Evolutionary conservation across 2,797 vertebrate species (phyloP).

Genomic region (Hypotaenidia okinawae): DNA sequence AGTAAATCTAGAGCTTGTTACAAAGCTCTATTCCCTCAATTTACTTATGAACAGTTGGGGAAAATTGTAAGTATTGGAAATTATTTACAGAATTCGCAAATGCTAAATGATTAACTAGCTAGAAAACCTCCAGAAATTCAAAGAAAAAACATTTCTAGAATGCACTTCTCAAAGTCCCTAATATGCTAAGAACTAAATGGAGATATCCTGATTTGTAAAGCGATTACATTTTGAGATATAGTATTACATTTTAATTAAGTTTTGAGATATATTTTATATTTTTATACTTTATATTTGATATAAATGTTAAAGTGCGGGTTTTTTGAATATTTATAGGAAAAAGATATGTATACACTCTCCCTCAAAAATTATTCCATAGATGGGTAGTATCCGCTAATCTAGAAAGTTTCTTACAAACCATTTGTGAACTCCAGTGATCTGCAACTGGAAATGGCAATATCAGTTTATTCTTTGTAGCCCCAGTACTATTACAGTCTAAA

Average conservation of each 20-base stretch:
- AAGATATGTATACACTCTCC: not conserved
- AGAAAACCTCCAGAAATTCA: not conserved
- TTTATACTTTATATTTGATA: no score
- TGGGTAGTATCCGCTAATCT: not conserved
- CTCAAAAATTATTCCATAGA: not conserved
- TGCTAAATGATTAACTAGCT: not conserved
- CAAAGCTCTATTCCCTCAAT: not conserved
- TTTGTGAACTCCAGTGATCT: not conserved
- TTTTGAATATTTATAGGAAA: not conserved
- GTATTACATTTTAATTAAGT: no score
- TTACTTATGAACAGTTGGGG: not conserved
- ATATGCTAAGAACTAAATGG: not conserved
- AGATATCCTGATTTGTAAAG: not conserved
- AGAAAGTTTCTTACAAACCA: not conserved
- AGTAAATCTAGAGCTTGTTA: not conserved
- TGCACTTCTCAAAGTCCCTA: not conserved
- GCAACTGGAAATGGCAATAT: not conserved
- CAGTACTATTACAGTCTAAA: not conserved
- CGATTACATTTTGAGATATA: not conserved
- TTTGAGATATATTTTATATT: no score
- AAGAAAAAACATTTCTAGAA: not conserved
- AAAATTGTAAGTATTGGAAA: not conserved
- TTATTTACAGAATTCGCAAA: not conserved
- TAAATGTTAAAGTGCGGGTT: not conserved
- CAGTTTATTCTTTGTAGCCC: not conserved